Base-by-base conservation (phyloP, 2,113 vertebrate species). In the Eubucco bourcierii region DNA sequence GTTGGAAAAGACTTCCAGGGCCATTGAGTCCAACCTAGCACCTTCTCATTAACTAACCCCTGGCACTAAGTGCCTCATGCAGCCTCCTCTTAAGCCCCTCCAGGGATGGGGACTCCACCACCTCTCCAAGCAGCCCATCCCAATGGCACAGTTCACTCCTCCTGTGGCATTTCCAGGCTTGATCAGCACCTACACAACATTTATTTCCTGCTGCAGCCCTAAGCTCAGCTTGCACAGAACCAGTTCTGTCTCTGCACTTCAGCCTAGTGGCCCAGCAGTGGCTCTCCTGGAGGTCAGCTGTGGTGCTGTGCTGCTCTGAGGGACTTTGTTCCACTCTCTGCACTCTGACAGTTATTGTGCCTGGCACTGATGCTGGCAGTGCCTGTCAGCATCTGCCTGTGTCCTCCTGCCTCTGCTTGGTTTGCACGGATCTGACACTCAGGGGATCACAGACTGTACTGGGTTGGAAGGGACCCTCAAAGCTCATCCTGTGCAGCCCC, bases 111-210 rank as follows among this genome's bases (percentile, higher is more conserved):
- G 14, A 41, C 41, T 41, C 13, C 41, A 41, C 41, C 41, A 41
- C 41, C 41, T 41, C 15, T 14, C 41, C 15, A 15, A 14, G 41
- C 41, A 41, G 41, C 41, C 41, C 41, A 41, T 41, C 7, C 41
- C 41, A 41, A 14, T 77, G 78, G 12, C 33, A 74, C 64, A 44
- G 39, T 88, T 90, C 81, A 37, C 46, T 90, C 13, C 33, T 66
- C 46, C 59, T 90, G 68, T 34, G 81, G 50, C 55, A 87, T 92
- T 77, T 87, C 84, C 84, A 74, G 78, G 72, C 82, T 84, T 78
- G 90, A 85, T 96, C 92, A 92, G 46, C 89, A 82, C 67, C 71
- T 66, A 95, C 94, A 92, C 63, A 84, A 52, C 7, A 1, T 24
- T 75, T 82, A 88, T 46, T 59, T 28, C 52, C 37, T 39, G 27